Evolutionary conservation across 2,888 invertebrate species (phyloP).

Genomic region (Neocrepidodera transversa): DNA sequence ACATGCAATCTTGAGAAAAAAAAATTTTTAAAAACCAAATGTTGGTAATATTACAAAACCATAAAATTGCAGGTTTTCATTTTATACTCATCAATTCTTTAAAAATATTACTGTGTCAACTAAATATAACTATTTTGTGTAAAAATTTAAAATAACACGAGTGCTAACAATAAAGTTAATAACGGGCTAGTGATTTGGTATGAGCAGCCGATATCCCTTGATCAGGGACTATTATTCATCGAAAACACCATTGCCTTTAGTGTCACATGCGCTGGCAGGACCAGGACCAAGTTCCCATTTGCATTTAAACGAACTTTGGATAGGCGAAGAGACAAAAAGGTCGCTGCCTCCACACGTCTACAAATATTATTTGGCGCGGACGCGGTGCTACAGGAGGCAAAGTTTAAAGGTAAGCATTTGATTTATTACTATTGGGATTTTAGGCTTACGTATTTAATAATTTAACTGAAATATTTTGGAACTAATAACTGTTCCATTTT

Average conservation of each 20-base stretch:
- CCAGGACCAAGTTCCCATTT: conserved; percentile 22
- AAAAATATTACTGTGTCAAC: no score
- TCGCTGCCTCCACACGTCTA: conserved; percentile 70
- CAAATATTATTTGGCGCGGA: conserved; percentile 69
- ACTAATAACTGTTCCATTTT: neutral
- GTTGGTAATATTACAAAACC: no score
- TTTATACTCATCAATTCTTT: no score
- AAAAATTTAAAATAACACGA: no score
- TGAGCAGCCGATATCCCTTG: conserved; percentile 57
- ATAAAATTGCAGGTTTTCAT: no score
- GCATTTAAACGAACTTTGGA: conserved; percentile 61
- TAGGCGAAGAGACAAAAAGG: conserved; percentile 71
- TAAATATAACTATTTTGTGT: no score
- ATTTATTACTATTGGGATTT: conserved; percentile 2
- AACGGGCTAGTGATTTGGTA: conserved; percentile 38
- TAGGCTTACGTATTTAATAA: no score
- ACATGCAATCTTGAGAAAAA: no score
- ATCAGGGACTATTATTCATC: conserved; percentile 59
- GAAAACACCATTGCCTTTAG: conserved; percentile 51
- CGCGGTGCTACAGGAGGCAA: conserved; percentile 57
- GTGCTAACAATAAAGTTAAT: conserved; percentile 9
- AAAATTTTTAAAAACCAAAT: no score
- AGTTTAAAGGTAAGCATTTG: conserved; percentile 56
- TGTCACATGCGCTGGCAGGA: conserved; percentile 46
- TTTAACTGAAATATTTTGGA: conserved; percentile 3